Conservation (phyloP, 2,113 vertebrate genomes). For the Hyperoodon ampullatus region DNA sequence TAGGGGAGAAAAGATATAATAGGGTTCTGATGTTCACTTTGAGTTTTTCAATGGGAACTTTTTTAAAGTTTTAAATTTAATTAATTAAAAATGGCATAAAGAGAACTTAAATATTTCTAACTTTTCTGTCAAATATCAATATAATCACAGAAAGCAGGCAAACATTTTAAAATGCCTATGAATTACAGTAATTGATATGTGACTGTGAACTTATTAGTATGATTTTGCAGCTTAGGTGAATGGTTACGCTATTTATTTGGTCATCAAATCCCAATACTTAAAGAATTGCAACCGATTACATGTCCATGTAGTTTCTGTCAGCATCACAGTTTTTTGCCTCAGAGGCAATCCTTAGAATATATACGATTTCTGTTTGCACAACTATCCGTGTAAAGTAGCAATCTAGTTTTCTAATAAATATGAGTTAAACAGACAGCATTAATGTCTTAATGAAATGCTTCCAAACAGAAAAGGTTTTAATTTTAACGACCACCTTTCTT, state of each 20-base stretch:
- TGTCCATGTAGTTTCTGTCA: not conserved
- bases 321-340: not conserved
- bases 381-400: not conserved
- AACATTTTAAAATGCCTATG: not conserved
- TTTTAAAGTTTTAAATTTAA: not conserved
- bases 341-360: not conserved
- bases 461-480: not conserved
- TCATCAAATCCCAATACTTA: not conserved
- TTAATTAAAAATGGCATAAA: conserved; percentile 3
- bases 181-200: not conserved
- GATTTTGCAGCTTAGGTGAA: not conserved
- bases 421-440: not conserved
- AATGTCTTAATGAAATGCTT: not conserved
- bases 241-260: not conserved
- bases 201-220: not conserved
- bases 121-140: not conserved
- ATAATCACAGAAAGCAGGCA: conserved; percentile 6
- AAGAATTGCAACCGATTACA: not conserved
- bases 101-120: not conserved
- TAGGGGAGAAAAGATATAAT: not conserved
- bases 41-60: not conserved
- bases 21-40: not conserved
- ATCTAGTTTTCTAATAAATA: conserved; percentile 27
- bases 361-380: not conserved
- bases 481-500: conserved; percentile 14